Conservation (phyloP, 2,797 vertebrate species). For the Tapera naevia region DNA sequence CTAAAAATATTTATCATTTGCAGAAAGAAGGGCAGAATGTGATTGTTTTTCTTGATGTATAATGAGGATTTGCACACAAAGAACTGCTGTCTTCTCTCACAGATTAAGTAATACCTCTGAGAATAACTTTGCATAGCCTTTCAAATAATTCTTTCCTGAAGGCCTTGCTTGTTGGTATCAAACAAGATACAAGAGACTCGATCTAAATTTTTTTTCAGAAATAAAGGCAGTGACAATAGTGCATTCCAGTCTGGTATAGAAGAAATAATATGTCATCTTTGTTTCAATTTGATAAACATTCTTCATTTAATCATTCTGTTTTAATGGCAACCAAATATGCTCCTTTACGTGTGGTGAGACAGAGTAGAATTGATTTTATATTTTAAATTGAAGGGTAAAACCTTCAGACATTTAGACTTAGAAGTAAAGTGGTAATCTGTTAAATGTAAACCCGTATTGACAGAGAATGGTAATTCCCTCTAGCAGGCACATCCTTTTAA, state of each 20-base stretch:
- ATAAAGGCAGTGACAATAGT: neutral
- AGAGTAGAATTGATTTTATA: slow-evolving; percentile 47
- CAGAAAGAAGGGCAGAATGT: neutral
- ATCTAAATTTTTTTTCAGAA: slow-evolving; percentile 34
- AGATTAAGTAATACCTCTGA: neutral
- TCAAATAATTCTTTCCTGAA: slow-evolving; percentile 28
- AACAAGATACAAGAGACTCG: neutral
- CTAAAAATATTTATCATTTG: neutral
- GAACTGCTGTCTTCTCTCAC: neutral
- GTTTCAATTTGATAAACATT: slow-evolving; percentile 64
- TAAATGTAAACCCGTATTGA: slow-evolving; percentile 19
- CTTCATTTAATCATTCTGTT: slow-evolving; percentile 62
- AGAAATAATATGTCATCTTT: slow-evolving; percentile 59
- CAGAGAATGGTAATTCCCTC: neutral
- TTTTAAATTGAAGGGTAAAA: slow-evolving; percentile 44
- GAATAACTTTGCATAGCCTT: slow-evolving; percentile 9
- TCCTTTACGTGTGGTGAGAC: slow-evolving; percentile 26
- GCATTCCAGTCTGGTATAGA: slow-evolving; percentile 34
- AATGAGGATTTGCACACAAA: neutral
- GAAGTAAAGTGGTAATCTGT: slow-evolving; percentile 29
- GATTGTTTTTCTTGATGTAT: neutral
- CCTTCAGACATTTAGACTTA: slow-evolving; percentile 31
- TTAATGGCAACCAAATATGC: slow-evolving; percentile 53
- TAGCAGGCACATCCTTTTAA: neutral
- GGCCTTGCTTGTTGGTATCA: neutral